Percentiles rank a stretch among this genome's conserved stretches.
Evolutionary conservation across 2,797 vertebrate genomes (phyloP).

Genomic region (Crax fasciolata): DNA sequence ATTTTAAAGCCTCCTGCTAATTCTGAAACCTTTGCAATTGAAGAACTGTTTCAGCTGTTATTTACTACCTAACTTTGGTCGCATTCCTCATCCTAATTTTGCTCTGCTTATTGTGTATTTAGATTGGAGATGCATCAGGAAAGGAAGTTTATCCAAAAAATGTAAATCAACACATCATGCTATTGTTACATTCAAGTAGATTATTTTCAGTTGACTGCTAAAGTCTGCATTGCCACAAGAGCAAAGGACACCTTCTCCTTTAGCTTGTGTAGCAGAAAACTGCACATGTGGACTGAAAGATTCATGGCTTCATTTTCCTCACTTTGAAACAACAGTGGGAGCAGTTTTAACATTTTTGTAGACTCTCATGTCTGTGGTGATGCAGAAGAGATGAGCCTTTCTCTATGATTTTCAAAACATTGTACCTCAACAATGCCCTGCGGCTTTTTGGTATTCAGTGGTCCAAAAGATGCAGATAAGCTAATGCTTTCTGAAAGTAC

Average conservation of each 20-base stretch:
- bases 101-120: background rate
- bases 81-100: background rate
- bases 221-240: background rate
- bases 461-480: background rate
- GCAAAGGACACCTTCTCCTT: background rate
- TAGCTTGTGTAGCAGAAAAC: background rate
- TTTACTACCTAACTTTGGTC: background rate
- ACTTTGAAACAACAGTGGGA: background rate
- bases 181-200: background rate
- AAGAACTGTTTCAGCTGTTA: background rate
- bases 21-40: background rate
- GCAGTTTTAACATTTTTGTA: background rate
- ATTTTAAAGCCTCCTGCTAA: background rate
- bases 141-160: background rate
- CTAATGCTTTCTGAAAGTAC: background rate
- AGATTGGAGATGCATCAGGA: background rate
- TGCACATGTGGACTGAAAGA: background rate
- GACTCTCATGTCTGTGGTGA: fast-evolving
- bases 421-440: background rate
- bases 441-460: background rate
- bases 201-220: background rate
- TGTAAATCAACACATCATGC: background rate
- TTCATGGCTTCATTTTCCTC: background rate
- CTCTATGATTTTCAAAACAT: background rate
- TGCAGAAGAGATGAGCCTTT: background rate